These are phyloP conservation scores for Scaptomyza reducta DNA, from an alignment of 2,888 invertebrate species.

Conservation along the genomic window DNA sequence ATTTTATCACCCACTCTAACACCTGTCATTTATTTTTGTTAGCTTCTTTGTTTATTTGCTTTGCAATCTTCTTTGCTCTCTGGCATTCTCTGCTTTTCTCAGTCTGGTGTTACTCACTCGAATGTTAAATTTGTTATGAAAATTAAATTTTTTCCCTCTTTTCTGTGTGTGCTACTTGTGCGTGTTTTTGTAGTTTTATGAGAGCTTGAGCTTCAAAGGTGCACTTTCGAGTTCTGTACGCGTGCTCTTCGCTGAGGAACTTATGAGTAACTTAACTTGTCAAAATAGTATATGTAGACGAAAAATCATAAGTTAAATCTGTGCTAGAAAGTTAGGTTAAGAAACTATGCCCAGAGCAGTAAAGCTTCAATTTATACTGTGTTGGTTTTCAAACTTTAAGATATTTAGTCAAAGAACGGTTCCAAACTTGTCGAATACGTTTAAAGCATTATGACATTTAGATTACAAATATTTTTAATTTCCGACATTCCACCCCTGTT, in stretches of 20 bases:
- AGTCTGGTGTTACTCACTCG: constrained; percentile 48
- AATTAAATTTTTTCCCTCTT: constrained; percentile 54
- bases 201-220: constrained; percentile 25
- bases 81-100: constrained; percentile 33
- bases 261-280: constrained; percentile 16
- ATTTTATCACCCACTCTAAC: constrained; percentile 16
- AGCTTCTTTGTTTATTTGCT: constrained; percentile 8
- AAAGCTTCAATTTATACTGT: neutral
- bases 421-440: neutral
- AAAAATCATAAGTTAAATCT: constrained; percentile 1
- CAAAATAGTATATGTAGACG: constrained; percentile 1
- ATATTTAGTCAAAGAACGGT: too few relatives aligned
- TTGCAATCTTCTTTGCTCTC: constrained; percentile 1
- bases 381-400: neutral
- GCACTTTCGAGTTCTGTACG: constrained; percentile 34
- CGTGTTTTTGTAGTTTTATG: neutral
- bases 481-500: neutral
- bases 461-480: neutral
- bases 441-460: neutral
- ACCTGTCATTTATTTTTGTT: constrained; percentile 42
- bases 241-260: constrained; percentile 4
- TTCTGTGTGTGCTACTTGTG: constrained; percentile 1
- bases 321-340: neutral
- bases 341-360: neutral
- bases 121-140: constrained; percentile 67